Evolutionary conservation across 1,140 invertebrate genomes (phyloP), one percentile per base, ranked within the genome.

Genomic region (Drosophila funebris): DNA sequence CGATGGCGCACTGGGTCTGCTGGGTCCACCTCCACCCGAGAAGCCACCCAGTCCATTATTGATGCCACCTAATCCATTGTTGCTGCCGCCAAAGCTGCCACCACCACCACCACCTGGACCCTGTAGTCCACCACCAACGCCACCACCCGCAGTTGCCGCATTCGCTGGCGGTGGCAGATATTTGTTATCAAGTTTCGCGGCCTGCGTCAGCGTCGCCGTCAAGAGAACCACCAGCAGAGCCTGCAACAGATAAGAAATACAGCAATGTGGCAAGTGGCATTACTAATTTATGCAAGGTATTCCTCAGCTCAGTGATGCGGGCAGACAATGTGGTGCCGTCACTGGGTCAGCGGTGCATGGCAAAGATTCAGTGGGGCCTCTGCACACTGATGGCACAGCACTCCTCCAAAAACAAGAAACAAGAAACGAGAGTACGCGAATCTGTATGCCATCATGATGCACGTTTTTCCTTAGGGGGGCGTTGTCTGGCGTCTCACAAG

Each of bases 121-220:
- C 80, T 24, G 50, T 44, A 7, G 48, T 0, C 80, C 78, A 4
- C 78, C 85, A 4, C 74, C 75, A 2, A 60, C 54, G 71, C 91
- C 91, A 29, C 92, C 83, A 48, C 90, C 76, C 13, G 80, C 76
- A 22, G 72, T 85, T 14, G 85, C 82, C 8, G 90, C 90, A 76
- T 74, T 87, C 16, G 88, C 79, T 0, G 90, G 88, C 9, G 92
- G 92, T 1, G 92, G 92, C 33, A 93, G 74, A 58, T 93, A 93
- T 67, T 91, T 92, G 67, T 92, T 92, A 52, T 93, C 92, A 36
- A 93, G 71, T 31, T 89, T 90, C 9, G 90, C 92, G 46, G 84
- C 76, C 33, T 83, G 70, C 53, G 89, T 66, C 24, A 79, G 74
- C 67, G 82, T 70, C 58, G 80, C 29, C 37, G 78, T 70, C 50